Evolutionary conservation across 1,140 invertebrate genomes (phyloP).

Genomic region (Eriosoma lanigerum): DNA sequence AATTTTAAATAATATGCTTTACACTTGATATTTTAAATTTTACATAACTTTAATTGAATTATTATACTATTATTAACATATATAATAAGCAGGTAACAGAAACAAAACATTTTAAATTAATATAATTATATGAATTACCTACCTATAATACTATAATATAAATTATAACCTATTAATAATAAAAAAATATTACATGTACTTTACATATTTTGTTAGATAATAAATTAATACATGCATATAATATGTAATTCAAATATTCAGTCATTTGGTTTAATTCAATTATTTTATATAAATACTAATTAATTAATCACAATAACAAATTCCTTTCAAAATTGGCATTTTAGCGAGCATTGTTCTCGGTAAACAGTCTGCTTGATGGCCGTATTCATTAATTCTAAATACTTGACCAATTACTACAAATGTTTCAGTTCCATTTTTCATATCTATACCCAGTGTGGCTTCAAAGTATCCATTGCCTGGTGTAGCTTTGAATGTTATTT

Average conservation of each 20-base stretch:
- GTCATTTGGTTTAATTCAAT: conserved; percentile 2
- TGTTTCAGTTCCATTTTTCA: not conserved
- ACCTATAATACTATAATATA: too few relatives aligned
- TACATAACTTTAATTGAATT: too few relatives aligned
- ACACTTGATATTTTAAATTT: too few relatives aligned
- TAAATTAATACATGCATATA: not conserved
- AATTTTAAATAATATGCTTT: too few relatives aligned
- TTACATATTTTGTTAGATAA: too few relatives aligned
- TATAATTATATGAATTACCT: too few relatives aligned
- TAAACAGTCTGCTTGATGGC: conserved; percentile 54
- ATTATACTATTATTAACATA: too few relatives aligned
- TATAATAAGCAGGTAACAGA: too few relatives aligned
- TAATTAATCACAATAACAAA: conserved; percentile 54
- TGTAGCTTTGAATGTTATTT: conserved; percentile 53
- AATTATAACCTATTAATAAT: too few relatives aligned
- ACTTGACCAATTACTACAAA: conserved; percentile 52
- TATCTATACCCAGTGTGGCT: conserved; percentile 51
- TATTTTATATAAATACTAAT: too few relatives aligned
- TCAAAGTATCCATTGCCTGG: conserved; percentile 56
- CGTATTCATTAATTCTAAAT: conserved; percentile 55
- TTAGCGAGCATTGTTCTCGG: conserved; percentile 46
- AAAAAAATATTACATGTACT: not conserved
- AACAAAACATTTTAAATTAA: too few relatives aligned
- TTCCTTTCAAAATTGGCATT: conserved; percentile 52
- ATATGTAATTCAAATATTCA: not conserved